phyloP scores from a whole-genome alignment of 1,140 invertebrate genomes.

The Melitaea cinxia region DNA sequence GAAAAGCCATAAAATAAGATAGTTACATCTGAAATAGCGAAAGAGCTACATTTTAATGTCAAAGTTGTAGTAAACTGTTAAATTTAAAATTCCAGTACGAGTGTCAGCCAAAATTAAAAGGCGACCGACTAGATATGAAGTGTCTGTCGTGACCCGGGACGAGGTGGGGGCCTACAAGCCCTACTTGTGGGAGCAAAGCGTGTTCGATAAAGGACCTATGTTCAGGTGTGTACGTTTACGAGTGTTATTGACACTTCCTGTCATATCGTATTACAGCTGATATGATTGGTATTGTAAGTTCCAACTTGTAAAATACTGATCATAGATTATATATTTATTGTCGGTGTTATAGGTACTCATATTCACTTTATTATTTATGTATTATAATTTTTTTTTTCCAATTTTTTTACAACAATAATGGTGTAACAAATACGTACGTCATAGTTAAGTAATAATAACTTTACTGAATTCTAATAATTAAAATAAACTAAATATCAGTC shows the following conservation, averaged over 20 bases:
- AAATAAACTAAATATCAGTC: no score
- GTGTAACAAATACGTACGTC: no score
- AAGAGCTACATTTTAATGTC: background rate
- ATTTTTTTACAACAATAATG: no score
- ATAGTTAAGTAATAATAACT: no score
- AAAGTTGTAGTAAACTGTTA: conserved; percentile 10
- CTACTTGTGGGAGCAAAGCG: conserved; percentile 95
- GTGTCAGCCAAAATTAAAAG: conserved; percentile 92
- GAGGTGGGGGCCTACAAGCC: conserved; percentile 99
- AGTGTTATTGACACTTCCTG: conserved; percentile 21
- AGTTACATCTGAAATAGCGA: background rate
- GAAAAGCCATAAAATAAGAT: background rate
- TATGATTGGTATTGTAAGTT: no score
- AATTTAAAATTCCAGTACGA: conserved; percentile 82
- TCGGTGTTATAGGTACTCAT: no score
- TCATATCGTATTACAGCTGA: no score
- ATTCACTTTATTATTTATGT: no score
- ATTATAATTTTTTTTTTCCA: no score
- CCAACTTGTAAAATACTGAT: no score
- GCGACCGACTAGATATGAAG: conserved; percentile 93
- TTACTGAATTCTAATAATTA: no score
- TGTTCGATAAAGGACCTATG: conserved; percentile 95
- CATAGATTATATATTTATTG: no score
- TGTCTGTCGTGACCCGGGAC: conserved; percentile 96
- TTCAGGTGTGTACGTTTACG: conserved; percentile 82